These are phyloP conservation scores for Cyclophora albipunctata DNA, from an alignment of 2,888 invertebrate species.

Conservation along the genomic window DNA sequence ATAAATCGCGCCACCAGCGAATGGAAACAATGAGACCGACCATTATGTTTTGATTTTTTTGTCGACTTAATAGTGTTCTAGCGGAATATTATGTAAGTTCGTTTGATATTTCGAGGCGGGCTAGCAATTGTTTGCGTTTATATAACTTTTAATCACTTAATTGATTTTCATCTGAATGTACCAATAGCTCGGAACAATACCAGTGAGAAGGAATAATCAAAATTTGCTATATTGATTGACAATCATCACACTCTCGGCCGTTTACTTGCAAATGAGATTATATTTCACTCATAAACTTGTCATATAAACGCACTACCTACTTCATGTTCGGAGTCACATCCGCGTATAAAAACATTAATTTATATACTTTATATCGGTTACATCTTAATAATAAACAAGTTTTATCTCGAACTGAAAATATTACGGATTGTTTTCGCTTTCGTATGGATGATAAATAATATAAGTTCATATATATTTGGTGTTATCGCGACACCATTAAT, in stretches of 20 bases:
- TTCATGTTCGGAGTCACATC: conserved; percentile 6
- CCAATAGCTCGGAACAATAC: no score
- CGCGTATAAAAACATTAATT: background rate
- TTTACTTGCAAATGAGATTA: conserved; percentile 14
- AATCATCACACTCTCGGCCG: conserved; percentile 2
- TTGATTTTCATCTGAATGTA: no score
- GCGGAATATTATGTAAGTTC: conserved; percentile 47
- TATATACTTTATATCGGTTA: background rate
- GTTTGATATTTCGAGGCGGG: conserved; percentile 29
- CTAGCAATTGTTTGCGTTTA: conserved; percentile 17
- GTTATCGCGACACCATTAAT: conserved; percentile 62
- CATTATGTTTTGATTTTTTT: conserved; percentile 43
- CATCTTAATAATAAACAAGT: conserved; percentile 35
- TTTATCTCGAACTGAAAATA: conserved; percentile 34
- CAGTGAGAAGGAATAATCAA: no score
- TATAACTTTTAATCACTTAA: no score
- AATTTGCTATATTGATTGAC: no score
- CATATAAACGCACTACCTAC: conserved; percentile 6
- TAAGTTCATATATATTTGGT: conserved; percentile 19
- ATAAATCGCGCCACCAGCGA: conserved; percentile 57
- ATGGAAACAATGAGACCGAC: conserved; percentile 59
- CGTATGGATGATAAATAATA: conserved; percentile 32
- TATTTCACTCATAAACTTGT: conserved; percentile 11
- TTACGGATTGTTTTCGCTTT: conserved; percentile 52
- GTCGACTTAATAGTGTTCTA: conserved; percentile 37